Percentiles rank a stretch among this genome's conserved stretches.
These are phyloP conservation scores for Sceliomorpha sp. DNA, from an alignment of 2,888 invertebrate genomes.

Conservation along the genomic window DNA sequence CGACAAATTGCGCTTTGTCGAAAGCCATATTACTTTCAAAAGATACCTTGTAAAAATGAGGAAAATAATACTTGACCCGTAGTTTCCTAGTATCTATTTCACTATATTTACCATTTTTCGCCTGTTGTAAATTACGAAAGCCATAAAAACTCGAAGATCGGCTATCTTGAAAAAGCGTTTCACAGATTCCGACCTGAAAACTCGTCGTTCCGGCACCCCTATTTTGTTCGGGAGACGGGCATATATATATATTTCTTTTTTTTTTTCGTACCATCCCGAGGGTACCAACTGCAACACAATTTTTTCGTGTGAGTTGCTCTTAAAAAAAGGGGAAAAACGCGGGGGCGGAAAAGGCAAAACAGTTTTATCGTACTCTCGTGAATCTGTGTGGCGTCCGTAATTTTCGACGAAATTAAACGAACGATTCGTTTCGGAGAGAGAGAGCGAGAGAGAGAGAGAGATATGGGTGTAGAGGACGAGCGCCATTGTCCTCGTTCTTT, in stretches of 20 bases:
- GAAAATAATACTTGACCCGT: too few relatives aligned
- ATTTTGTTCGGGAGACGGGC: constrained; percentile 38
- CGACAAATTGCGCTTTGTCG: too few relatives aligned
- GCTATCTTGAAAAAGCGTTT: constrained; percentile 64
- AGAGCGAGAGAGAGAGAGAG: too few relatives aligned
- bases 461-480: too few relatives aligned
- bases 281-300: constrained; percentile 28
- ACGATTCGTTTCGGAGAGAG: too few relatives aligned
- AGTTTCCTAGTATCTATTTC: constrained; percentile 25
- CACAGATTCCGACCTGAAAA: constrained; percentile 44
- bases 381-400: constrained; percentile 62
- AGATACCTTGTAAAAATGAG: too few relatives aligned
- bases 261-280: background rate
- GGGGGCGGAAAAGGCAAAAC: constrained; percentile 16
- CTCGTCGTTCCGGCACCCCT: constrained; percentile 19
- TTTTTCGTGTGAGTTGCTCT: constrained; percentile 45
- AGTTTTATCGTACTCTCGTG: constrained; percentile 36
- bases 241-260: constrained; percentile 25
- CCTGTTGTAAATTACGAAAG: constrained; percentile 65
- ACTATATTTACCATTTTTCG: constrained; percentile 51
- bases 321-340: constrained; percentile 34
- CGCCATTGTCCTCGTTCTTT: constrained; percentile 46
- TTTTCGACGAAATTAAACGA: constrained; percentile 73
- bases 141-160: constrained; percentile 67
- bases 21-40: too few relatives aligned